phyloP scores from a whole-genome alignment of 2,797 vertebrate species.

The Cossypha niveicapilla region DNA sequence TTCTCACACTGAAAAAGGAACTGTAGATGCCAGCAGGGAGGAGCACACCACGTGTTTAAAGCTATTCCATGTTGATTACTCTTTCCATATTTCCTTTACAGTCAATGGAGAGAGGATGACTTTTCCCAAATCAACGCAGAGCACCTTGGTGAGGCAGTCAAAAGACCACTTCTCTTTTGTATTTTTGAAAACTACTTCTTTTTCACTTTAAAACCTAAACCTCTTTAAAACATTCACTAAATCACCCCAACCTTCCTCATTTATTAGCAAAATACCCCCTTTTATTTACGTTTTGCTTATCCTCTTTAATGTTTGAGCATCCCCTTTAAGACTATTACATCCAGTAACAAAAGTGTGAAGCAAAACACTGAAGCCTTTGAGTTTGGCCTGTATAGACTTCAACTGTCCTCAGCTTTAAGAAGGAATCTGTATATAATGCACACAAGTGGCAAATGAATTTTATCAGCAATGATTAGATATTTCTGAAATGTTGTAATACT shows the following conservation, averaged over 20 bases:
- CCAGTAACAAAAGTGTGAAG: not conserved
- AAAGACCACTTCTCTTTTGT: not conserved
- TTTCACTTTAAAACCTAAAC: not conserved
- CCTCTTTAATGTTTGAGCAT: not conserved
- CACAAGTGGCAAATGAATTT: not conserved
- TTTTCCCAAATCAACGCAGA: not conserved
- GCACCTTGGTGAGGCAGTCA: not conserved
- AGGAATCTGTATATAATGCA: not conserved
- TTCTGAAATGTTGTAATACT: not conserved
- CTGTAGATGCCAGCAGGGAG: not conserved
- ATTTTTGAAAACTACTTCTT: not conserved
- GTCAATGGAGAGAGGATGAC: not conserved
- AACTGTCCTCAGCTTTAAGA: not conserved
- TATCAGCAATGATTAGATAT: not conserved
- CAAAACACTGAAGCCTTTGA: not conserved
- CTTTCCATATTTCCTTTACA: not conserved
- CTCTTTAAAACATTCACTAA: not conserved
- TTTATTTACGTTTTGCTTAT: not conserved
- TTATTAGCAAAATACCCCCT: not conserved
- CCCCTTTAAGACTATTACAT: not conserved
- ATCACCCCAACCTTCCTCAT: not conserved
- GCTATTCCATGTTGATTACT: not conserved
- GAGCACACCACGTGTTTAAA: rapidly evolving
- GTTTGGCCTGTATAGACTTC: not conserved
- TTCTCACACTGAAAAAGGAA: not conserved